Evolutionary conservation across 2,888 invertebrate genomes (phyloP).

Genomic region (Bellardia pandia): DNA sequence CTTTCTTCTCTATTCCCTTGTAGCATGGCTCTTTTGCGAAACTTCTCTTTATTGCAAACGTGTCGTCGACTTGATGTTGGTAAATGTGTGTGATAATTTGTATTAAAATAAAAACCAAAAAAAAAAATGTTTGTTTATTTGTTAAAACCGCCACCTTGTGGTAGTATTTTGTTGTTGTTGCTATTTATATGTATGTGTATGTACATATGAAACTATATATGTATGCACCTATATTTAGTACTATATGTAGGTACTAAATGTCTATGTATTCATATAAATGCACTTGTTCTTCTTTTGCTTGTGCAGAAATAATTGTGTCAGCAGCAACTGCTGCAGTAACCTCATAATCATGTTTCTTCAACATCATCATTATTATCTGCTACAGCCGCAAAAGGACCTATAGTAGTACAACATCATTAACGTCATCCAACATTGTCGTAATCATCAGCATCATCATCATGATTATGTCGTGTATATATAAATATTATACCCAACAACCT

Average conservation of each 20-base stretch:
- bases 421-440: neutral
- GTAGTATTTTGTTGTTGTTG: slow-evolving; percentile 6
- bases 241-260: neutral
- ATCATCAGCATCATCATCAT: neutral
- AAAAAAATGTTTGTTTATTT: slow-evolving; percentile 19
- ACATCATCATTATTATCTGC: slow-evolving; percentile 6
- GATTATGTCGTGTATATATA: neutral
- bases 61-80: slow-evolving; percentile 28
- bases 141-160: slow-evolving; percentile 62
- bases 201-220: neutral
- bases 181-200: neutral
- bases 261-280: neutral
- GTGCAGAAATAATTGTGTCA: slow-evolving; percentile 77
- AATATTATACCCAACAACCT: neutral
- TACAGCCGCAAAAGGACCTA: neutral
- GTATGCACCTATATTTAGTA: neutral
- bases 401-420: slow-evolving; percentile 12
- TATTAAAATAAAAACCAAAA: slow-evolving; percentile 6
- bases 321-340: slow-evolving; percentile 76
- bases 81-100: neutral
- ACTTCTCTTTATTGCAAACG: slow-evolving; percentile 22
- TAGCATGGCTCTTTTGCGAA: slow-evolving; percentile 8
- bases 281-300: slow-evolving; percentile 49
- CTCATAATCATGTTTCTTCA: slow-evolving; percentile 45
- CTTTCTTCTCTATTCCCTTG: slow-evolving; percentile 4